Conservation (phyloP, 2,113 vertebrate genomes). For the Pelmatolapia mariae region DNA sequence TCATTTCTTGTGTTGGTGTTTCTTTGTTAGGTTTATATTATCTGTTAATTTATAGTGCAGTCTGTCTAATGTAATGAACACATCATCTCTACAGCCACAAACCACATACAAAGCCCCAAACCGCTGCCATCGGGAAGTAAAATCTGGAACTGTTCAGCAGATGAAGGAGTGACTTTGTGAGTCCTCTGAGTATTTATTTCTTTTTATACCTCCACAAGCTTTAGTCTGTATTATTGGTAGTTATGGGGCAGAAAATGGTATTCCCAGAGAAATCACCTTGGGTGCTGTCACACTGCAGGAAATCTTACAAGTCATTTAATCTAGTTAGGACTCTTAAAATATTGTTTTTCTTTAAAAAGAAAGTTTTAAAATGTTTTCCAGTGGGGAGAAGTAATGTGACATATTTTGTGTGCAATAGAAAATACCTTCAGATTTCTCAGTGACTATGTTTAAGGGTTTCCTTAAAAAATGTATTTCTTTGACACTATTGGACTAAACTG, state of each 20-base stretch:
- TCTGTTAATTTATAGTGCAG: not conserved
- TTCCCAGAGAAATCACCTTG: constrained; percentile 59
- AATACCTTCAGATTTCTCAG: not conserved
- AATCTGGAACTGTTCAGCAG: constrained; percentile 64
- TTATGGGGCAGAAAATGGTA: constrained; percentile 65
- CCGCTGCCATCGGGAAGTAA: constrained; percentile 31
- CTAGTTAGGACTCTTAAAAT: constrained; percentile 41
- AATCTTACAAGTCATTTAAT: constrained; percentile 61
- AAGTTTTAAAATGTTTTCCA: not conserved
- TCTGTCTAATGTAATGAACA: not conserved
- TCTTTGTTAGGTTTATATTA: not conserved
- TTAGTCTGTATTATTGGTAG: constrained; percentile 60
- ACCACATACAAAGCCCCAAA: constrained; percentile 4
- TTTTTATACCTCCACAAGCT: constrained; percentile 51
- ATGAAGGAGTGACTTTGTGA: constrained; percentile 62
- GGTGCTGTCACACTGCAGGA: constrained; percentile 48
- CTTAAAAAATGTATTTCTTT: not conserved
- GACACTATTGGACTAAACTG: not conserved
- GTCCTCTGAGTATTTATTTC: constrained; percentile 61
- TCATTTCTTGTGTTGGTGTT: not conserved
- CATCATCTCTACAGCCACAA: not conserved
- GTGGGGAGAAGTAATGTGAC: not conserved
- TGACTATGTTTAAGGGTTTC: not conserved
- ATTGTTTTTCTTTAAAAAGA: constrained; percentile 30
- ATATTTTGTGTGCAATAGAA: not conserved